Percentiles rank a stretch among this genome's conserved stretches.
These are phyloP conservation scores for Falco cherrug DNA, from an alignment of 2,797 vertebrate species.

Conservation along the genomic window DNA sequence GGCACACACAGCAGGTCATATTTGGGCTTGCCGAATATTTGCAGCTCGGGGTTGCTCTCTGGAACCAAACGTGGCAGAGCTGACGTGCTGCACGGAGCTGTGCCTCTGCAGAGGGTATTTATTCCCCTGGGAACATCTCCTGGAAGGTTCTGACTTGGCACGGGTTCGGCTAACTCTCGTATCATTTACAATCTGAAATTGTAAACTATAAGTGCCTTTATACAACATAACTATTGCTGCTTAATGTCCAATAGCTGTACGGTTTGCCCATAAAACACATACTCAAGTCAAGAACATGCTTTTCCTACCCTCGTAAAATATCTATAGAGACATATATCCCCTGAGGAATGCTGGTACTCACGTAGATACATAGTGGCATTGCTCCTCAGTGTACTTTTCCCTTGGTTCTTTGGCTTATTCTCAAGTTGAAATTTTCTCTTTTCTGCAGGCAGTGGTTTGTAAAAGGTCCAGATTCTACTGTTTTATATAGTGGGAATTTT, in stretches of 20 bases:
- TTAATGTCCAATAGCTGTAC: neutral
- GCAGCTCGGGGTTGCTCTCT: neutral
- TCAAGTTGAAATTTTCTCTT: neutral
- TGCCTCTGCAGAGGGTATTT: neutral
- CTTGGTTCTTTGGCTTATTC: neutral
- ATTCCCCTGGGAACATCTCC: neutral
- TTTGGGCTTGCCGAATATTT: neutral
- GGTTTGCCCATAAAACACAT: neutral
- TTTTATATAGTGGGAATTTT: neutral
- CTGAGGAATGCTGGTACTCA: neutral
- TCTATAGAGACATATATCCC: neutral
- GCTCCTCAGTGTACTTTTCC: neutral
- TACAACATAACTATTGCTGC: neutral
- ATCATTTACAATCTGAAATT: neutral
- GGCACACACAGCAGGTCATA: neutral
- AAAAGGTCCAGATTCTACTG: neutral
- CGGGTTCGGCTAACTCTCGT: neutral
- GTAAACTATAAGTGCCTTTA: neutral
- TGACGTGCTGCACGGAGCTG: neutral
- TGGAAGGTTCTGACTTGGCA: slow-evolving; percentile 5
- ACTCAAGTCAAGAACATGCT: neutral
- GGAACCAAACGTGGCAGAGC: neutral
- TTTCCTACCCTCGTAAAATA: neutral
- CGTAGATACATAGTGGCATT: neutral
- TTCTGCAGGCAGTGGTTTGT: neutral